phyloP scores from a whole-genome alignment of 2,113 vertebrate species.

The Forbesichthys agassizii region DNA sequence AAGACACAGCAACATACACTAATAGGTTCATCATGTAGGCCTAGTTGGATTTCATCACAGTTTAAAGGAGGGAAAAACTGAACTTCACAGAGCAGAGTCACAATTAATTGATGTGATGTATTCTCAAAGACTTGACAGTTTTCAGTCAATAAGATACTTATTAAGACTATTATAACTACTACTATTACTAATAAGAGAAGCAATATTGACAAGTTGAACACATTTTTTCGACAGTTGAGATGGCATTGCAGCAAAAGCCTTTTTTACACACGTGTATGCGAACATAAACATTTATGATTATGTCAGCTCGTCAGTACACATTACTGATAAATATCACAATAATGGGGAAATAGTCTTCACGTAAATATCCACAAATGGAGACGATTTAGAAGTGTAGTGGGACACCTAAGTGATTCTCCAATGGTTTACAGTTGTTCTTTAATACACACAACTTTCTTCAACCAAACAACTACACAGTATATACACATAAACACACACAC shows the following conservation, averaged over 20 bases:
- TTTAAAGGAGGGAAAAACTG: constrained; percentile 15
- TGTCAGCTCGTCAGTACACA: constrained; percentile 57
- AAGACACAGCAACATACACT: constrained; percentile 9
- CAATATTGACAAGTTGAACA: constrained; percentile 43
- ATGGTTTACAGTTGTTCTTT: constrained; percentile 3
- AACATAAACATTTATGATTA: constrained; percentile 47
- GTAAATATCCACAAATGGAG: constrained; percentile 36
- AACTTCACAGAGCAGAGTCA: constrained; percentile 29
- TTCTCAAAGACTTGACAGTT: not conserved
- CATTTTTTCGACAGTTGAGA: constrained; percentile 47
- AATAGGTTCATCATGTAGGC: constrained; percentile 36
- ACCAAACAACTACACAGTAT: not conserved
- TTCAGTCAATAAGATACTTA: no score
- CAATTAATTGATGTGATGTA: constrained; percentile 29
- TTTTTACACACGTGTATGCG: constrained; percentile 40
- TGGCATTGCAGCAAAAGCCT: constrained; percentile 38
- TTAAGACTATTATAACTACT: constrained; percentile 9
- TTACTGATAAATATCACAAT: constrained; percentile 46
- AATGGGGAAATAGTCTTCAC: constrained; percentile 33
- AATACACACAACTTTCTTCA: not conserved
- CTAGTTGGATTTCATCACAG: constrained; percentile 27
- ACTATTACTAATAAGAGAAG: constrained; percentile 45
- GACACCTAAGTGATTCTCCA: not conserved
- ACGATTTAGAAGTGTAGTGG: constrained; percentile 24
- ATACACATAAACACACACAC: not conserved